A percentile compares a stretch with the other conserved stretches of the same genome.
phyloP scores from a whole-genome alignment of 2,113 vertebrate genomes.

The Nesogale talazaci region DNA sequence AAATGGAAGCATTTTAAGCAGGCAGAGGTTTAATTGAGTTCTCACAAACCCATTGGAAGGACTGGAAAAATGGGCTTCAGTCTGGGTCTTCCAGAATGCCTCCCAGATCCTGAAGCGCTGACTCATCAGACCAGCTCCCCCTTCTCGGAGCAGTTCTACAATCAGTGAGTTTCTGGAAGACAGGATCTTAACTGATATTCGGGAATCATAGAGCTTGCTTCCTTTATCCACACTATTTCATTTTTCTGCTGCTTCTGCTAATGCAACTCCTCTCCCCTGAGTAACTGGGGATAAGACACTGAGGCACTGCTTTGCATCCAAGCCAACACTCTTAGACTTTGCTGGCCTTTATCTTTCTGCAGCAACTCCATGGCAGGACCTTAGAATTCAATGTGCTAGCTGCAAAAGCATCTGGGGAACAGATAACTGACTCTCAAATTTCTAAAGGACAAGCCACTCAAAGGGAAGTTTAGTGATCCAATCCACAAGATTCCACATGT shows the following conservation, averaged over 20 bases:
- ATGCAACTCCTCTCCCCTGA: background rate
- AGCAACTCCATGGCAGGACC: background rate
- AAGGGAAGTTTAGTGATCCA: background rate
- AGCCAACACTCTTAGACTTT: background rate
- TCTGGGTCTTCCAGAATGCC: background rate
- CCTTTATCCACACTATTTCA: background rate
- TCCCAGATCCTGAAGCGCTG: background rate
- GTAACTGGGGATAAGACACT: background rate
- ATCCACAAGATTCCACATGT: background rate
- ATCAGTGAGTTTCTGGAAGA: background rate
- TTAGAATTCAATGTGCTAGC: too few relatives aligned
- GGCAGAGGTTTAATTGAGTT: background rate
- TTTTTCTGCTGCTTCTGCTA: background rate
- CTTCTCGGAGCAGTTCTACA: background rate
- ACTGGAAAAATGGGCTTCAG: background rate
- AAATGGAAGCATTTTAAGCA: slow-evolving; percentile 28
- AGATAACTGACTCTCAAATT: background rate
- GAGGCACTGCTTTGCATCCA: background rate
- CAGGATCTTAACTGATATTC: background rate
- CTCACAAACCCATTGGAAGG: background rate
- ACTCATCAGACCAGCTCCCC: background rate
- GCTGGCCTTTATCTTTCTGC: background rate
- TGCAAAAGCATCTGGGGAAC: background rate
- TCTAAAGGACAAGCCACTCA: background rate
- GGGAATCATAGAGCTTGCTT: background rate